Base-by-base conservation (phyloP, 30 jellyfish, hydroid and myxozoan species). In the Cassiopea xamachana region DNA sequence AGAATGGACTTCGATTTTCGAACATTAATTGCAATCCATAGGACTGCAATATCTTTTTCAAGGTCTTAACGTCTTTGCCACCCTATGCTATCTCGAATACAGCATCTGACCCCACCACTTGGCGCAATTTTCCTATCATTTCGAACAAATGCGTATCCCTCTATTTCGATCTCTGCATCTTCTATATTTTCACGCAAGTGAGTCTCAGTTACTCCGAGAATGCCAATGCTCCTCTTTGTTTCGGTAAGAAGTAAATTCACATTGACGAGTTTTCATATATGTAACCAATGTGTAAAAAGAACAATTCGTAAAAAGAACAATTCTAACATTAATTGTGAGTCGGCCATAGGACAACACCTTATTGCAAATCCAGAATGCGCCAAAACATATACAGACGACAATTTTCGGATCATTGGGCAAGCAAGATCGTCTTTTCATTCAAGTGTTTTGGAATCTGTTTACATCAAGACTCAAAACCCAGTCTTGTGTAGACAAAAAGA, bases 101-200 rank as follows among this genome's bases (percentile, higher is more conserved):
- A 45, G 75, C 47, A 39, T 8, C 89, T 16, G 8, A 80, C 55
- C 0, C 69, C 79, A 69, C 79, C 79, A 69, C n/a, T 69, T 15
- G 79, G 79, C n/a, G 39, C 79, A 7, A 39, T 69, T 39, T 69
- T 39, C 79, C 79, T 69, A 69, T 69, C 79, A n/a, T 69, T 69
- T 69, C 79, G 18, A 7, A 69, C 79, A 69, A 69, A 69, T 7
- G 10, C 7, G 12, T 43, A 69, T 69, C 79, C 48, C 79, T 69
- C n/a, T 69, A 59, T 6, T 59, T 59, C 69, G 14, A 59, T 14
- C 69, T 59, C 69, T 59, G 8, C 69, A 14, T 59, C 69, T 14
- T 59, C 14, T 59, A 59, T 59, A 45, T 90, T 93, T 82, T 93
- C 98, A 90, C 89, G 92, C 45, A 92, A 61, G 69, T 50, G 59